Percentiles rank a stretch among this genome's conserved stretches.
phyloP scores from a whole-genome alignment of 2,797 vertebrate species.

The Esox masquinongy region DNA sequence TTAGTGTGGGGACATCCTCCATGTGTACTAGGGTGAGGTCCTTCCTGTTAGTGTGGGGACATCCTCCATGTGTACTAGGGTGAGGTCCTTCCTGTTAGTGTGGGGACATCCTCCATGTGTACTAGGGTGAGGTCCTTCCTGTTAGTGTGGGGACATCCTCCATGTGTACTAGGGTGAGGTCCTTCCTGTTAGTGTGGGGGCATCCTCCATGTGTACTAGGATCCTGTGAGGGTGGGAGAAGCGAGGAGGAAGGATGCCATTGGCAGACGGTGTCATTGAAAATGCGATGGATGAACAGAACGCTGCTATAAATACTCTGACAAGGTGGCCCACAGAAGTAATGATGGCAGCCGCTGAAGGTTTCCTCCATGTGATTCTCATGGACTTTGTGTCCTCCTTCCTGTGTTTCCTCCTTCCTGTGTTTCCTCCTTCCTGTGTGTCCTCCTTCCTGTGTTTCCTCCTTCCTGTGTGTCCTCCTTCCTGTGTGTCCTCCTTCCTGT shows the following conservation, averaged over 20 bases:
- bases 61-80: too few species aligned
- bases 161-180: conserved; percentile 58
- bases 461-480: too few species aligned
- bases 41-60: too few species aligned
- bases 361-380: conserved; percentile 71
- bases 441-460: too few species aligned
- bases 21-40: too few species aligned
- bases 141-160: conserved; percentile 53
- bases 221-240: conserved; percentile 15
- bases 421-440: too few species aligned
- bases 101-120: too few species aligned
- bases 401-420: too few species aligned
- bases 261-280: conserved; percentile 57
- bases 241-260: conserved; percentile 68
- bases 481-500: not conserved
- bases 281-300: conserved; percentile 81
- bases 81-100: too few species aligned
- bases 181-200: conserved; percentile 46
- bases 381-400: conserved; percentile 41
- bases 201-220: conserved; percentile 48
- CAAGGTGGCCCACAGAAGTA: conserved; percentile 77
- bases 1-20: too few species aligned
- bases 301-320: conserved; percentile 78
- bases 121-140: not conserved
- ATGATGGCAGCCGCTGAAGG: conserved; percentile 77